Base-by-base conservation (phyloP, 1,140 invertebrate species). In the Caenorhabditis brenneri region DNA sequence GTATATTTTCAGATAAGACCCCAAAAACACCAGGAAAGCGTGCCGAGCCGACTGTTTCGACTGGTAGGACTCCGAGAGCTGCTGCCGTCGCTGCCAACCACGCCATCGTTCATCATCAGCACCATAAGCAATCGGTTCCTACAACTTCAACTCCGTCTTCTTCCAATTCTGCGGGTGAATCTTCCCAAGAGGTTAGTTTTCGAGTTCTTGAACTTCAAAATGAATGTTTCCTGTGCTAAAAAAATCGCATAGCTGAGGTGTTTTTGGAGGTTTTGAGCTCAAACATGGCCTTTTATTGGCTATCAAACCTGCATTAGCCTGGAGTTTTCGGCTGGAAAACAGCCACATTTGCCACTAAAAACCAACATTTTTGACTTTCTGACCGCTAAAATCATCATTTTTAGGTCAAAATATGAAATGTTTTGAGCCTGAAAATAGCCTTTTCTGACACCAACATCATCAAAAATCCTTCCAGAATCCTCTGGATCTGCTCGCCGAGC, bases 21-120 rank as follows among this genome's bases (percentile, higher is more conserved):
- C 55, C 15, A 53, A 31, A 33, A 19, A 91, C 94, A 39, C 97
- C 97, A n/a, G n/a, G n/a, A n/a, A n/a, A n/a, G n/a, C n/a, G n/a
- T n/a, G n/a, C n/a, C n/a, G n/a, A n/a, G 36, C 94, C 94, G 92
- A 22, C 22, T 19, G 6, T 19, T 7, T 51, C 53, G 7, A 24
- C 53, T 3, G 53, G n/a, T n/a, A 58, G 53, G 27, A 58, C 53
- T 27, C 53, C n/a, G 15, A 15, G 53, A 27, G 53, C 53, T 4
- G 53, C 53, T 22, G 53, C 53, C n/a, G 6, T 58, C n/a, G 53
- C 53, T 5, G 53, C 53, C 3, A 58, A 58, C 27, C 53, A 58
- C 4, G 53, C 53, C 1, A 27, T 58, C 15, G 10, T 22, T 24
- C 22, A 27, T 58, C 24, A 24, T 4, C 24, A 58, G 15, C 22